phyloP scores from a whole-genome alignment of 2,797 vertebrate species.

The Sardinella longiceps region DNA sequence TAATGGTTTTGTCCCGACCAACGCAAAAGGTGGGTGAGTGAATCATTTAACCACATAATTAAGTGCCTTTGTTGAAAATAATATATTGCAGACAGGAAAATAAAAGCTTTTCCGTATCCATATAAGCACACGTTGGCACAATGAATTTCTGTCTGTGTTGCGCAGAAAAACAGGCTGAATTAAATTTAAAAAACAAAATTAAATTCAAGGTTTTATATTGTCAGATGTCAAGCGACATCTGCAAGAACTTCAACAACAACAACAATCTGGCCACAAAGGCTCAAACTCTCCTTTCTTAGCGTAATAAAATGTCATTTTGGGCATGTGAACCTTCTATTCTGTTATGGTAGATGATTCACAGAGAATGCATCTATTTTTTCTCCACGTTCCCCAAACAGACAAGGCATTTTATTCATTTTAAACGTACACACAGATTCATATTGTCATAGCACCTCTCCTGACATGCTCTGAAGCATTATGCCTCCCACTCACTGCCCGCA shows the following conservation, averaged over 20 bases:
- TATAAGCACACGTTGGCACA: background rate
- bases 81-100: slow-evolving; percentile 59
- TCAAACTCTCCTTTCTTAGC: background rate
- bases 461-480: background rate
- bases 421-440: slow-evolving; percentile 22
- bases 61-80: slow-evolving; percentile 45
- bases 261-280: background rate
- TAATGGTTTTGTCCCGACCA: slow-evolving; percentile 65
- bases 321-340: background rate
- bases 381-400: background rate
- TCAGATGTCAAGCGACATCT: background rate
- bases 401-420: background rate
- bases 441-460: background rate
- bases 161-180: background rate
- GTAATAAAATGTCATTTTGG: background rate
- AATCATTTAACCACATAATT: slow-evolving; percentile 65
- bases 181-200: background rate
- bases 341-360: background rate
- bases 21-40: slow-evolving; percentile 63
- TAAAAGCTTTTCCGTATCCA: background rate
- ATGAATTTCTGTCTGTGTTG: background rate
- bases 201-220: background rate
- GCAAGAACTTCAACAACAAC: background rate
- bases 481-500: background rate
- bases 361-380: background rate